Percentiles rank a stretch among this genome's conserved stretches.
Conservation (phyloP, 2,888 invertebrate genomes). For the Nebria salina region DNA sequence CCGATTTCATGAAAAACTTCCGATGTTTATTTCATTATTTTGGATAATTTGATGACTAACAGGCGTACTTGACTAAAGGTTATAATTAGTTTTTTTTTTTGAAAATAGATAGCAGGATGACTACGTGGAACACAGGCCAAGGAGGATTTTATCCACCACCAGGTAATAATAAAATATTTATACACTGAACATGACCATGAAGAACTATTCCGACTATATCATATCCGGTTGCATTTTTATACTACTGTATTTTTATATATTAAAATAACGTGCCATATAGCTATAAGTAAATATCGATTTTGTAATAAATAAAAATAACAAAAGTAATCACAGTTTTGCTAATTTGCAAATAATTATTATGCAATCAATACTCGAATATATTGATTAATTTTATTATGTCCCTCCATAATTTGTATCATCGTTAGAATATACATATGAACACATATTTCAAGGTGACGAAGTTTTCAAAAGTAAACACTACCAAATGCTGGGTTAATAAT, state of each 20-base stretch:
- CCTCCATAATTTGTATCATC: too few species aligned
- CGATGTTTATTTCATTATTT: neutral
- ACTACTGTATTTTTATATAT: neutral
- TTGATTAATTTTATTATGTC: neutral
- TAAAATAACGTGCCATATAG: neutral
- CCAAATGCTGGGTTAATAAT: too few species aligned
- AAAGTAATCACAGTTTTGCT: neutral
- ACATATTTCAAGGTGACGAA: too few species aligned
- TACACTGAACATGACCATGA: neutral
- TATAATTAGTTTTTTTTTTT: neutral
- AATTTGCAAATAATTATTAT: neutral
- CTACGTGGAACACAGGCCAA: constrained; percentile 46
- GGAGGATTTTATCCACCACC: constrained; percentile 47
- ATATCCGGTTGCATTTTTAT: neutral
- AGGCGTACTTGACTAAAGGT: neutral
- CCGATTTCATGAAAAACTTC: neutral
- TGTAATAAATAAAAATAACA: neutral
- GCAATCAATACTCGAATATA: neutral
- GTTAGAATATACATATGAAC: too few species aligned
- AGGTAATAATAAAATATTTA: constrained; percentile 10
- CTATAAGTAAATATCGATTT: neutral
- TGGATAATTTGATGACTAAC: neutral
- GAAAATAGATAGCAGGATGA: constrained; percentile 23
- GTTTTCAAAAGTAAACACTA: too few species aligned
- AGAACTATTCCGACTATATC: neutral